Evolutionary conservation across 2,888 invertebrate genomes (phyloP), one percentile per base, ranked within the genome.

Genomic region (Drosophila mimica): DNA sequence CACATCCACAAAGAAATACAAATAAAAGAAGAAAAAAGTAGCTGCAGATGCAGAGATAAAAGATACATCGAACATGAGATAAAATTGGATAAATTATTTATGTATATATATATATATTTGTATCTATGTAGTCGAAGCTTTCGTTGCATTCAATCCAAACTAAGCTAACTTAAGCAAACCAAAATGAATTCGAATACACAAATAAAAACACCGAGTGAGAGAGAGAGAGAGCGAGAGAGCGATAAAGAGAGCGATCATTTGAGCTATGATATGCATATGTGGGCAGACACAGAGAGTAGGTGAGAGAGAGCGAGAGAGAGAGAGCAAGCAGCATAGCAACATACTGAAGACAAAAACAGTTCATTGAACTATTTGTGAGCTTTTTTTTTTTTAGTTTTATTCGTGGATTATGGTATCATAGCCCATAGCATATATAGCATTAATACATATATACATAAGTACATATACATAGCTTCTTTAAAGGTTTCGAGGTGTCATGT

Each of bases 321-420:
- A 20, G 60, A 62, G 76, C 65, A 11, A 81, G 54, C 61, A 89
- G 90, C 90, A 82, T 84, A 74, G 84, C 84, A 85, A 90, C 90
- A 85, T 83, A 74, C 68, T 82, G 74, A 90, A 88, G 79, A 82
- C 72, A 76, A 80, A 82, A 82, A 74, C 88, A 85, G 90, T 90
- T 90, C 90, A 91, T 83, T 90, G 90, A 90, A 90, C 90, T 90
- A 88, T 89, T 88, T 90, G 88, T 86, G 91, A 88, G 91, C 88
- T 91, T 89, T 88, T 88, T 78, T 90, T 89, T 91, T 91, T 88
- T 89, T 83, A 75, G 83, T 83, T 90, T 91, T 90, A 90, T 89
- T 91, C 89, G 89, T 91, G 89, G 87, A 90, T 90, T 88, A 91
- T 88, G 88, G 91, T 86, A 86, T 91, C 90, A 91, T 89, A 90